Evolutionary conservation across 1,140 invertebrate genomes (phyloP).

Genomic region (Formica exsecta): DNA sequence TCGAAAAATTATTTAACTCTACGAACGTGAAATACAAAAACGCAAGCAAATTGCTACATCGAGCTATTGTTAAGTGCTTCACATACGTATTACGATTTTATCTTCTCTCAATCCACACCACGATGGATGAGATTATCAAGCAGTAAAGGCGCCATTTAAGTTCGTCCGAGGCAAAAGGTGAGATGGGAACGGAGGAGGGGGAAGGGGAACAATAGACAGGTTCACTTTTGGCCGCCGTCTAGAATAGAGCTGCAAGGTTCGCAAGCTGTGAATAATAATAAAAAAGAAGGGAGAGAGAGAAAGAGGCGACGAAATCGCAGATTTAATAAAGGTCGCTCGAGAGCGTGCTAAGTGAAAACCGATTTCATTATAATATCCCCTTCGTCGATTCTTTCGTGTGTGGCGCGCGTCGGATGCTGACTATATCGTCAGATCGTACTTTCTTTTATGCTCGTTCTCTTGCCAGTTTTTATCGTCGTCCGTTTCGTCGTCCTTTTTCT

Average conservation of each 20-base stretch:
- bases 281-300: slow-evolving; percentile 27
- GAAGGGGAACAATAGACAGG: slow-evolving; percentile 41
- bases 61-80: slow-evolving; percentile 42
- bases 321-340: slow-evolving; percentile 83
- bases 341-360: slow-evolving; percentile 83
- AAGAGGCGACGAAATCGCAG: slow-evolving; percentile 76
- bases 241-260: slow-evolving; percentile 43
- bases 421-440: slow-evolving; percentile 63
- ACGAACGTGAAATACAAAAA: slow-evolving; percentile 24
- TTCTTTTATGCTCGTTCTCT: neutral
- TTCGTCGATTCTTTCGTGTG: slow-evolving; percentile 67
- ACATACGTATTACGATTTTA: slow-evolving; percentile 49
- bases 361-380: slow-evolving; percentile 81
- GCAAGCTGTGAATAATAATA: slow-evolving; percentile 62
- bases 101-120: slow-evolving; percentile 34
- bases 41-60: slow-evolving; percentile 30
- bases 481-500: neutral
- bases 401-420: slow-evolving; percentile 60
- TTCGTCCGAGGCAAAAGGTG: neutral
- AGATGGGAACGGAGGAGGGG: neutral
- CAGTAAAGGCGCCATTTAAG: slow-evolving; percentile 34
- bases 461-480: neutral
- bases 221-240: slow-evolving; percentile 8
- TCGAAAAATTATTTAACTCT: neutral
- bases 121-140: slow-evolving; percentile 40